Base-by-base conservation (phyloP, 64 coral and sea anemone species). In the Montipora cactus region DNA sequence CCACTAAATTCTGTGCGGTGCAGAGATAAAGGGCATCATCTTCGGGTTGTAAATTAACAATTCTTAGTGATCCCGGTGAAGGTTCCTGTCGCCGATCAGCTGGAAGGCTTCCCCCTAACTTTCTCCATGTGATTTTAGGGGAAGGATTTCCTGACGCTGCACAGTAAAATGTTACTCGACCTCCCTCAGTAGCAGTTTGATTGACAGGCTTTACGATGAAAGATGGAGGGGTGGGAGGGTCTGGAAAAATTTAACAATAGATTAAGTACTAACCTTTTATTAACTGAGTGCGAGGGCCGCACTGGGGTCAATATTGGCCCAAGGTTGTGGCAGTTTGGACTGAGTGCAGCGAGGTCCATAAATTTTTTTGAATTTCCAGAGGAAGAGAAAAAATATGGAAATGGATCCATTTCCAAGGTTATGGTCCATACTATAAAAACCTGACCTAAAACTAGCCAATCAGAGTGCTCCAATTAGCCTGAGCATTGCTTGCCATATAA, bases 21-120 rank as follows among this genome's bases (percentile, higher is more conserved):
- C 92, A 93, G 66, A 75, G 50, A 71, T 93, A 93, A 15, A 18
- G 20, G 8, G 84, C 92, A 59, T 93, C 92, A 80, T 93, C 92
- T 59, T 48, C 77, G 0, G 64, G 83, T 11, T 88, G 62, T 57
- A 93, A 75, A 79, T 73, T 76, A 5, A 49, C 11, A 22, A 93
- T 70, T 53, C 84, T 79, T 18, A 93, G 49, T 55, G 92, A 62
- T 49, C 92, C 92, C 5, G 92, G 84, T 0, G 45, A 77, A 51
- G 92, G 92, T 48, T 93, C 75, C 0, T 61, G 7, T 2, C 28
- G 45, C 37, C 92, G 76, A 80, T 88, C 67, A 93, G 75, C 62
- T 15, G 85, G 37, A 4, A 93, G 88, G 0, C 7, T 59, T 15
- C 92, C 92, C 20, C 15, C 49, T 7, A 93, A 45, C 20, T 82